These are phyloP conservation scores for Zaprionus ornatus DNA, from an alignment of 1,140 invertebrate genomes.

Conservation along the genomic window DNA sequence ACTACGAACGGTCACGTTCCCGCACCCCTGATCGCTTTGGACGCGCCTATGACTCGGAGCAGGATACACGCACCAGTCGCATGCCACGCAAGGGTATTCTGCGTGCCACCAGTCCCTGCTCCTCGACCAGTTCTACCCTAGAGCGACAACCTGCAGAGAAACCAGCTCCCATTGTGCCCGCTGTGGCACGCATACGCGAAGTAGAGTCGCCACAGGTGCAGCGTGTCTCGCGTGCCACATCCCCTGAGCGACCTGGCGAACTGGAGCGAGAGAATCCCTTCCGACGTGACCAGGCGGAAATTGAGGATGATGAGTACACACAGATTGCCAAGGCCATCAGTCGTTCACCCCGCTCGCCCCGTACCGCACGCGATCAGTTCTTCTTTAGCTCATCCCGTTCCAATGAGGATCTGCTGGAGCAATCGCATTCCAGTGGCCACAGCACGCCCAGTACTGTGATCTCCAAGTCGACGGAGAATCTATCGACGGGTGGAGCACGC, in stretches of 20 bases:
- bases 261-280: constrained; percentile 82
- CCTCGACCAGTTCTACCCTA: constrained; percentile 63
- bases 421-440: constrained; percentile 64
- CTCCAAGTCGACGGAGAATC: constrained; percentile 74
- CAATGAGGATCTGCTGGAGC: constrained; percentile 74
- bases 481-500: constrained; percentile 52
- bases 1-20: constrained; percentile 74
- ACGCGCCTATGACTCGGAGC: constrained; percentile 79
- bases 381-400: constrained; percentile 72
- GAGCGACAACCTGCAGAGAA: constrained; percentile 60
- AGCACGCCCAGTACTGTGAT: constrained; percentile 71
- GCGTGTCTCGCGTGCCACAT: constrained; percentile 63
- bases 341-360: constrained; percentile 63
- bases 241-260: constrained; percentile 62
- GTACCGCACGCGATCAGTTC: constrained; percentile 72
- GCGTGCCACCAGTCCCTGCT: constrained; percentile 71
- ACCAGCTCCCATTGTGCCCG: constrained; percentile 59
- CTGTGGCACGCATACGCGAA: constrained; percentile 73
- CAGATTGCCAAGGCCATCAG: constrained; percentile 72
- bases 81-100: constrained; percentile 77
- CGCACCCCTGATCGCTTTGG: constrained; percentile 65
- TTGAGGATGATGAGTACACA: constrained; percentile 71
- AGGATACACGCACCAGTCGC: constrained; percentile 63
- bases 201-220: constrained; percentile 72
- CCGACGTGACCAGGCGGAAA: constrained; percentile 42